These are phyloP conservation scores for Urocynchramus pylzowi DNA, from an alignment of 2,113 vertebrate genomes.

Conservation along the genomic window DNA sequence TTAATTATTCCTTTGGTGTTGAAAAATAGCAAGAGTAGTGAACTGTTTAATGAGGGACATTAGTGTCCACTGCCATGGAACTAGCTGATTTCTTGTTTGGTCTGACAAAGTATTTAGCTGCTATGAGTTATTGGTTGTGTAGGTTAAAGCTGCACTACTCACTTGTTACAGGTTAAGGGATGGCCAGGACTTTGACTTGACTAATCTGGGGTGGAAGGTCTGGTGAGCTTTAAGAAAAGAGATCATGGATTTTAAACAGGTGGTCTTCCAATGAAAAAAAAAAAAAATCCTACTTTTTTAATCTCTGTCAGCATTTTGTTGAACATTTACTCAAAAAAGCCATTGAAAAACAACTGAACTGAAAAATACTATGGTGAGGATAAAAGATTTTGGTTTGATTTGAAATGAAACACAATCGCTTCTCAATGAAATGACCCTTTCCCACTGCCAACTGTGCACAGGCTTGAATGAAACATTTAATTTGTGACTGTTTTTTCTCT, in stretches of 20 bases:
- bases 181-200: not conserved
- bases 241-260: not conserved
- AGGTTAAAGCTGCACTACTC: not conserved
- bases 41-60: not conserved
- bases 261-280: not conserved
- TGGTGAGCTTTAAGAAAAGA: not conserved
- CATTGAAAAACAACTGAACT: not conserved
- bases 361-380: not conserved
- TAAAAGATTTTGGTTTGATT: not conserved
- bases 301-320: not conserved
- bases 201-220: not conserved
- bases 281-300: not conserved
- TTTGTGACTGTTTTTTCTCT: not conserved
- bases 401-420: not conserved
- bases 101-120: not conserved
- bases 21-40: not conserved
- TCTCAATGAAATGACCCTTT: not conserved
- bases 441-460: not conserved
- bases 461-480: not conserved
- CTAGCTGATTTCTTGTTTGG: not conserved
- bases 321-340: not conserved
- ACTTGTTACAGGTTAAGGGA: not conserved
- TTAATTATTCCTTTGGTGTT: not conserved
- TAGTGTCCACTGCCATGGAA: not conserved
- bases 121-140: not conserved